Evolutionary conservation across 2,888 invertebrate genomes (phyloP).

Genomic region (Leptopilina syphax): DNA sequence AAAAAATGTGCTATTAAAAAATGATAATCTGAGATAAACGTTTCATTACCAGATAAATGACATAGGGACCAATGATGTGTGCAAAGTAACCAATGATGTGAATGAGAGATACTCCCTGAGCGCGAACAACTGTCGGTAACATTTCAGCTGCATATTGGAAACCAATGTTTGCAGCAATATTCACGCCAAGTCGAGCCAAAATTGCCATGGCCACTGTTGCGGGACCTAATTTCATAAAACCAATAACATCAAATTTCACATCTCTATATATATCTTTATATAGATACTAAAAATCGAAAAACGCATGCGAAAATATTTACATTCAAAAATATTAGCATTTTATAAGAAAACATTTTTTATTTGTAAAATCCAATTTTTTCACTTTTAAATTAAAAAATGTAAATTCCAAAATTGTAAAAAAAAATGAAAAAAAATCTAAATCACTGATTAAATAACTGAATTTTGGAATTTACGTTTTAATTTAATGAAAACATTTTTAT

Average conservation of each 20-base stretch:
- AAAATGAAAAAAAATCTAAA: no score
- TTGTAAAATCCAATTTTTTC: no score
- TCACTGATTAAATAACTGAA: no score
- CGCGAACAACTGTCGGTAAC: slow-evolving; percentile 91
- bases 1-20: background rate
- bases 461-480: no score
- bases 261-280: no score
- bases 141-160: slow-evolving; percentile 94
- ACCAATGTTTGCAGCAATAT: slow-evolving; percentile 93
- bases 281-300: background rate
- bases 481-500: no score
- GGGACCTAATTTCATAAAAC: slow-evolving; percentile 78
- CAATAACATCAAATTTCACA: slow-evolving; percentile 14
- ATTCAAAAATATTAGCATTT: no score
- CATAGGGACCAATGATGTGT: slow-evolving; percentile 89
- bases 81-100: slow-evolving; percentile 93
- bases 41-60: slow-evolving; percentile 86
- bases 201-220: slow-evolving; percentile 89
- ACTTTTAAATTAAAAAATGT: no score
- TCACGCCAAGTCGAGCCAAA: slow-evolving; percentile 89
- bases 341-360: no score
- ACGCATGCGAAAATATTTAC: background rate
- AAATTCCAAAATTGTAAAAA: no score
- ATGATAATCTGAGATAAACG: slow-evolving; percentile 10
- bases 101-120: slow-evolving; percentile 91